Conservation (phyloP, 64 coral and sea anemone genomes). For the Pachyseris speciosa region DNA sequence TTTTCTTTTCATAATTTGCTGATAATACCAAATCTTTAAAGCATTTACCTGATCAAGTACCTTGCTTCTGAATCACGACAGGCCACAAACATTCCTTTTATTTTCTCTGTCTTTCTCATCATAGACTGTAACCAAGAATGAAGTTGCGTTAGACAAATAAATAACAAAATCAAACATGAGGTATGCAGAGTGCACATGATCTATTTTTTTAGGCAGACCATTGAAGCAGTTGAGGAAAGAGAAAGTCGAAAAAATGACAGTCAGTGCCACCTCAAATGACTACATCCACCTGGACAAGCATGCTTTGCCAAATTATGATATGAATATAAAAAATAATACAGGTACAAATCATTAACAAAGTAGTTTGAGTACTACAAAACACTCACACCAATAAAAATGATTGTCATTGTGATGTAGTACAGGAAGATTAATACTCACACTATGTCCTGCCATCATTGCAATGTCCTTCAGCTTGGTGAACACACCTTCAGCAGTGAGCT, state of each 20-base stretch:
- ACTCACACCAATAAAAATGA: too few species aligned
- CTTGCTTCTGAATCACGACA: slow-evolving; percentile 96
- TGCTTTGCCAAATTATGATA: too few species aligned
- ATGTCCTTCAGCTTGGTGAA: slow-evolving; percentile 94
- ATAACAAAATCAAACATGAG: not conserved
- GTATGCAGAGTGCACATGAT: too few species aligned
- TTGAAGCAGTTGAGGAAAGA: too few species aligned
- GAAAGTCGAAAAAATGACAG: too few species aligned
- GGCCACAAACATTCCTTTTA: slow-evolving; percentile 99
- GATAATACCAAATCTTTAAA: not conserved
- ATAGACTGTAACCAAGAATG: slow-evolving; percentile 65
- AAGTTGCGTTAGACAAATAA: not conserved
- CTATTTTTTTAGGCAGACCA: too few species aligned
- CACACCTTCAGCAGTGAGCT: slow-evolving; percentile 87
- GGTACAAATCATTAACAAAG: too few species aligned
- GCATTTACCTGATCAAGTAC: slow-evolving; percentile 88
- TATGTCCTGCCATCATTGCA: slow-evolving; percentile 92
- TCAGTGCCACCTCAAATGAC: too few species aligned
- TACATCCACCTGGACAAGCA: too few species aligned
- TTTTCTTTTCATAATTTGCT: not conserved
- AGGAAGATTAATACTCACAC: slow-evolving; percentile 66
- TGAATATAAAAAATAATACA: too few species aligned
- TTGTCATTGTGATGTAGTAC: too few species aligned
- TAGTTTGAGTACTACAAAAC: too few species aligned
- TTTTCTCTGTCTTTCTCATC: slow-evolving; percentile 82